Percentiles rank a stretch among this genome's conserved stretches.
Conservation (phyloP, 2,888 invertebrate species). For the Eristalis tenax region DNA sequence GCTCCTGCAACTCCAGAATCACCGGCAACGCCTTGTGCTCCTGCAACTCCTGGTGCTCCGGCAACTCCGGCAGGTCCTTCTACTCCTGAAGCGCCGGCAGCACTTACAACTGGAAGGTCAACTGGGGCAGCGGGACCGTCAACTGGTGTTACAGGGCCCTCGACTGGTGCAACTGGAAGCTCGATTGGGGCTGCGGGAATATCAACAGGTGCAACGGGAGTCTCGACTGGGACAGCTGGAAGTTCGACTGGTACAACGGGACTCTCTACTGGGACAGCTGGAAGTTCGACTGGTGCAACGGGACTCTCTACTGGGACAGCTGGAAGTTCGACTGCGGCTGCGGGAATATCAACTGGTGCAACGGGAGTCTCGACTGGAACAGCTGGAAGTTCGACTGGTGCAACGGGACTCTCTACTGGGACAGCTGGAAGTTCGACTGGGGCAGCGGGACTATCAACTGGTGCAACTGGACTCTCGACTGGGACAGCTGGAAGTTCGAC, state of each 20-base stretch:
- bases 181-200: not conserved
- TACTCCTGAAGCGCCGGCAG: not conserved
- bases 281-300: conserved; percentile 57
- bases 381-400: not conserved
- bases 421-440: conserved; percentile 72
- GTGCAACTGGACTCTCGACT: conserved; percentile 9
- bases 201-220: not conserved
- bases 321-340: not conserved
- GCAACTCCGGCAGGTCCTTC: not conserved
- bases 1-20: not conserved
- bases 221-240: not conserved
- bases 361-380: not conserved
- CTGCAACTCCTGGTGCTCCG: not conserved
- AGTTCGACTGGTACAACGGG: conserved; percentile 9
- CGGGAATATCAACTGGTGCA: not conserved
- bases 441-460: conserved; percentile 32
- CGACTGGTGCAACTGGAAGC: not conserved
- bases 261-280: conserved; percentile 5
- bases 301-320: conserved; percentile 12
- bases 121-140: not conserved
- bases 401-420: not conserved
- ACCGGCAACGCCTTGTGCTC: not conserved
- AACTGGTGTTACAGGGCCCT: not conserved
- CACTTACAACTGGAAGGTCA: not conserved
- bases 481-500: not conserved